Evolutionary conservation across 2,888 invertebrate genomes (phyloP).

Genomic region (Chaetogeoica ovagalla): DNA sequence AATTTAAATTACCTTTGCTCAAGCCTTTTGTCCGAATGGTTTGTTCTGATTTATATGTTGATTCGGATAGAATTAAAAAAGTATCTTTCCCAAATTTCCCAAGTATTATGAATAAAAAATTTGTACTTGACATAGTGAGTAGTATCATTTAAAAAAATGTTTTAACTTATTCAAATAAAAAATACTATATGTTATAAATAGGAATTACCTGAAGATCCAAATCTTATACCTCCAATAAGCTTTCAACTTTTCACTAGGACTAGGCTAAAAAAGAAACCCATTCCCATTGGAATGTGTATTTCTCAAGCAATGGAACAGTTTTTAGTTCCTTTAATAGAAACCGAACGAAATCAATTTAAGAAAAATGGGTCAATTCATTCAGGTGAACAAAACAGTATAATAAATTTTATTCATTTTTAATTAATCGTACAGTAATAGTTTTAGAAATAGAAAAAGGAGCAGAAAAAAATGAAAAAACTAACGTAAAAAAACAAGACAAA

Average conservation of each 20-base stretch:
- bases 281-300: conserved; percentile 21
- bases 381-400: background rate
- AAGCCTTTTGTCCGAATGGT: conserved; percentile 27
- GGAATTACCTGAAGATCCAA: conserved; percentile 41
- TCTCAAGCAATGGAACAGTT: background rate
- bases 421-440: conserved; percentile 13
- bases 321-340: conserved; percentile 1
- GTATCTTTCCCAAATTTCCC: conserved; percentile 35
- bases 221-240: conserved; percentile 24
- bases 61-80: conserved; percentile 25
- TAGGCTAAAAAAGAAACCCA: background rate
- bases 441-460: conserved; percentile 31
- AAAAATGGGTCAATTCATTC: background rate
- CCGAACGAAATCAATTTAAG: background rate
- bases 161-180: background rate
- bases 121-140: conserved; percentile 1
- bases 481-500: background rate
- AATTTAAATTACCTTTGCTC: background rate
- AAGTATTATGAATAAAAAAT: background rate
- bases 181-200: background rate
- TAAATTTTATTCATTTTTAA: background rate
- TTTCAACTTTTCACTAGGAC: conserved; percentile 27
- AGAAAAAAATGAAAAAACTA: background rate
- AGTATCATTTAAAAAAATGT: too few relatives aligned
- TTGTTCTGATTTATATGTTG: conserved; percentile 6